These are phyloP conservation scores for Notamacropus eugenii DNA, from an alignment of 2,797 vertebrate genomes.

Conservation along the genomic window DNA sequence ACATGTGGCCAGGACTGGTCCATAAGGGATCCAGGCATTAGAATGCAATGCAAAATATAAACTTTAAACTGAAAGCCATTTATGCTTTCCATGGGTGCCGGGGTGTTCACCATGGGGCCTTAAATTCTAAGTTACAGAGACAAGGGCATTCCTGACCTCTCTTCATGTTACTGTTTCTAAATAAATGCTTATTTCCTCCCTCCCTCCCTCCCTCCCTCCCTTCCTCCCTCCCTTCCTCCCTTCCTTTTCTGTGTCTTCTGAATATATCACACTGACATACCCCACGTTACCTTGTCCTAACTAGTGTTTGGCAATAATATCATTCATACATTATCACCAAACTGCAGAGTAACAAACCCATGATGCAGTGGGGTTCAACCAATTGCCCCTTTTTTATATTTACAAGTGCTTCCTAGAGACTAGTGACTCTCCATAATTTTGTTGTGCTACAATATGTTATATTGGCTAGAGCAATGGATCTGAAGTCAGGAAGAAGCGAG, in stretches of 20 bases:
- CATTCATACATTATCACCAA: not conserved
- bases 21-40: not conserved
- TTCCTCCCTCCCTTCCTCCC: too few species aligned
- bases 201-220: too few species aligned
- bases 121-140: not conserved
- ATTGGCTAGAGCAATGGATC: not conserved
- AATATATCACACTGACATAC: not conserved
- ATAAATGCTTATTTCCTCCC: not conserved
- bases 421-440: not conserved
- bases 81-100: not conserved
- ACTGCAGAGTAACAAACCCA: not conserved
- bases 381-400: not conserved
- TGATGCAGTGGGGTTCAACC: not conserved
- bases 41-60: slow-evolving; percentile 18
- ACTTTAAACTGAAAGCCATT: not conserved
- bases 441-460: not conserved
- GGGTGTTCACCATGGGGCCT: not conserved
- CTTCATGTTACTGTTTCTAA: not conserved
- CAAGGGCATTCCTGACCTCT: not conserved
- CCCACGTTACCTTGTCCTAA: not conserved
- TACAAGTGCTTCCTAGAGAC: not conserved
- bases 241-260: not conserved
- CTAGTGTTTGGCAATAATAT: not conserved
- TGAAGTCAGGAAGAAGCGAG: not conserved
- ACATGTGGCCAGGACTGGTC: not conserved